A percentile compares a stretch with the other conserved stretches of the same genome.
Conservation (phyloP, 37 sponge, comb jelly and placozoan genomes). For the Axinella damicornis region DNA sequence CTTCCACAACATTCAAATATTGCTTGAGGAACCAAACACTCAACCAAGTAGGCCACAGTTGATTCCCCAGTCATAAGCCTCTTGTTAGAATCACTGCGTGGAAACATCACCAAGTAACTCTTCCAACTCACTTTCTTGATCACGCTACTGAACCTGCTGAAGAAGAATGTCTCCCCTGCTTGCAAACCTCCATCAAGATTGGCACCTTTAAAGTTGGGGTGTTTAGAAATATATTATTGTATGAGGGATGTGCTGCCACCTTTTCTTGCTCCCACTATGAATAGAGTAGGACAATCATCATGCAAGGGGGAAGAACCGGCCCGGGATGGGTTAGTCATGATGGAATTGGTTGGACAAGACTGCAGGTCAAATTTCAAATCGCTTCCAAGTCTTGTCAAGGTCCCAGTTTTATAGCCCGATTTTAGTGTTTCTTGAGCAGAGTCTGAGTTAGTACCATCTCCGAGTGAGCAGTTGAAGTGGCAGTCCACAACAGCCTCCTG, state of each 20-base stretch:
- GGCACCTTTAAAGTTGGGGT: slow-evolving; percentile 62
- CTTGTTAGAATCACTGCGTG: no score
- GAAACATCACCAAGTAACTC: background rate
- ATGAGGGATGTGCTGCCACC: slow-evolving; percentile 75
- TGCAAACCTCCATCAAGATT: slow-evolving; percentile 19
- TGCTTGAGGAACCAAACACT: slow-evolving; percentile 41
- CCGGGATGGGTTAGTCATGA: background rate
- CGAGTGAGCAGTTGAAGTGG: no score
- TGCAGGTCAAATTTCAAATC: slow-evolving; percentile 13
- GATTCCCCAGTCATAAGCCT: slow-evolving; percentile 46
- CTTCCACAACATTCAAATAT: slow-evolving; percentile 55
- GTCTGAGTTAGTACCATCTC: no score
- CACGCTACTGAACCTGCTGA: background rate
- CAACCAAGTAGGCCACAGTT: slow-evolving; percentile 42
- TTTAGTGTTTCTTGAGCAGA: no score
- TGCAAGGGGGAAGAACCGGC: background rate
- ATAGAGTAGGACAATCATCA: slow-evolving; percentile 63
- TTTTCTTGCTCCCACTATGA: slow-evolving; percentile 75
- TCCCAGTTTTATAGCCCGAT: no score
- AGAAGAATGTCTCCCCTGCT: slow-evolving; percentile 68
- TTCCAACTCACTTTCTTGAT: slow-evolving; percentile 21
- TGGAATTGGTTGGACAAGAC: slow-evolving; percentile 16
- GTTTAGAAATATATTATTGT: slow-evolving; percentile 66
- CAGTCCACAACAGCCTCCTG: no score
- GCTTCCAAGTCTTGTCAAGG: slow-evolving; percentile 20